These are phyloP conservation scores for Gisinianus flammeolus DNA, from an alignment of 2,888 invertebrate species.

Conservation along the genomic window DNA sequence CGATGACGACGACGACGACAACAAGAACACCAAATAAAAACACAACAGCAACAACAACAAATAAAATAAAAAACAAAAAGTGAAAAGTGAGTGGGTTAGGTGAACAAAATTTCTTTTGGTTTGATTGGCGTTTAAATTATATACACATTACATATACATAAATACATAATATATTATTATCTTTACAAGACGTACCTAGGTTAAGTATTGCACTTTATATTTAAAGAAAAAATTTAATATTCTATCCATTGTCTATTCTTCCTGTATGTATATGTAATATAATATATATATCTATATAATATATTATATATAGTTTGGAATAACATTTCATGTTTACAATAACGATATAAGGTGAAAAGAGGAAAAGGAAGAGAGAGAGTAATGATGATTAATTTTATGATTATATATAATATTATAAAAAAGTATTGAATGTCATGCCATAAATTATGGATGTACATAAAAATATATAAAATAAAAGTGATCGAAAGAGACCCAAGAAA, in stretches of 20 bases:
- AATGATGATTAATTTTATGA: conserved; percentile 3
- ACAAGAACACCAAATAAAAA: too few relatives aligned
- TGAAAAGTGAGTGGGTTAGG: too few relatives aligned
- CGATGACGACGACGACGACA: neutral
- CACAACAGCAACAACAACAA: too few relatives aligned
- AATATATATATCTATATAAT: neutral
- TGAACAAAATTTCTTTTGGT: too few relatives aligned
- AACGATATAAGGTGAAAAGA: neutral
- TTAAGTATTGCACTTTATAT: conserved; percentile 21
- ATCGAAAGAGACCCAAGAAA: neutral
- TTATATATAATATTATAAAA: neutral
- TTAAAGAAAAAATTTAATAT: neutral
- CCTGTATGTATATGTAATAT: neutral
- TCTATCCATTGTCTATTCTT: conserved; percentile 10
- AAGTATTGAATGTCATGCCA: too few relatives aligned
- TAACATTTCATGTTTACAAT: conserved; percentile 3
- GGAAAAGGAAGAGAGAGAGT: neutral
- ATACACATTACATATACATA: too few relatives aligned
- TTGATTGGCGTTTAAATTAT: too few relatives aligned
- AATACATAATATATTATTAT: neutral
- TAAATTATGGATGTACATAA: too few relatives aligned
- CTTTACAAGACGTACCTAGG: conserved; percentile 3
- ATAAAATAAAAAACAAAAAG: too few relatives aligned
- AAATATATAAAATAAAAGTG: neutral
- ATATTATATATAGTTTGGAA: conserved; percentile 5